Conservation (phyloP, 1,140 invertebrate genomes). For the Anastrepha obliqua region DNA sequence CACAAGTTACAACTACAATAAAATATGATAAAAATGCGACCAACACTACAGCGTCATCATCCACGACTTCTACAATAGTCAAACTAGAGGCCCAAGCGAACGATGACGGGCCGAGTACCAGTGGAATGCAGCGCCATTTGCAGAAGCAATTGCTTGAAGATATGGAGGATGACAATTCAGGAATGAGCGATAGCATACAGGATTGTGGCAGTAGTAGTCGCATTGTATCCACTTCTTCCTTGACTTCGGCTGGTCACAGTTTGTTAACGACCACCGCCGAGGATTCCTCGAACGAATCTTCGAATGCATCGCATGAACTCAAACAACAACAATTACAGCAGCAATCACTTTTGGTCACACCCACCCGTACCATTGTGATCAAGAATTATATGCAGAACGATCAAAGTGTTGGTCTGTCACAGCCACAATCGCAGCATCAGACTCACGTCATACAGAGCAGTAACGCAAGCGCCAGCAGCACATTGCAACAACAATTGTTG, state of each 20-base stretch:
- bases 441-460: constrained; percentile 71
- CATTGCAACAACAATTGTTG: constrained; percentile 64
- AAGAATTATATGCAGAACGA: constrained; percentile 70
- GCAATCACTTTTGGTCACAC: constrained; percentile 65
- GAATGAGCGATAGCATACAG: constrained; percentile 55
- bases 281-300: constrained; percentile 70
- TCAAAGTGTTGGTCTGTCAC: constrained; percentile 57
- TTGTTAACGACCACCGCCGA: constrained; percentile 63
- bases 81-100: constrained; percentile 55
- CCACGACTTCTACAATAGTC: constrained; percentile 54
- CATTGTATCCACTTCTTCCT: constrained; percentile 60
- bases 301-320: constrained; percentile 70
- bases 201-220: constrained; percentile 59
- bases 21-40: constrained; percentile 54
- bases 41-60: constrained; percentile 52
- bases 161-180: constrained; percentile 69
- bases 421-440: constrained; percentile 61
- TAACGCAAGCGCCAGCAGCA: constrained; percentile 60
- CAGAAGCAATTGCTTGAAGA: constrained; percentile 66
- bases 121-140: constrained; percentile 38
- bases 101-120: constrained; percentile 62
- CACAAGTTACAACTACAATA: constrained; percentile 54
- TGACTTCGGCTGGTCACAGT: constrained; percentile 22
- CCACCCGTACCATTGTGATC: constrained; percentile 70
- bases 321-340: constrained; percentile 62